A percentile compares a stretch with the other conserved stretches of the same genome.
Evolutionary conservation across 2,797 vertebrate species (phyloP).

Genomic region (Diglossa cyanea): DNA sequence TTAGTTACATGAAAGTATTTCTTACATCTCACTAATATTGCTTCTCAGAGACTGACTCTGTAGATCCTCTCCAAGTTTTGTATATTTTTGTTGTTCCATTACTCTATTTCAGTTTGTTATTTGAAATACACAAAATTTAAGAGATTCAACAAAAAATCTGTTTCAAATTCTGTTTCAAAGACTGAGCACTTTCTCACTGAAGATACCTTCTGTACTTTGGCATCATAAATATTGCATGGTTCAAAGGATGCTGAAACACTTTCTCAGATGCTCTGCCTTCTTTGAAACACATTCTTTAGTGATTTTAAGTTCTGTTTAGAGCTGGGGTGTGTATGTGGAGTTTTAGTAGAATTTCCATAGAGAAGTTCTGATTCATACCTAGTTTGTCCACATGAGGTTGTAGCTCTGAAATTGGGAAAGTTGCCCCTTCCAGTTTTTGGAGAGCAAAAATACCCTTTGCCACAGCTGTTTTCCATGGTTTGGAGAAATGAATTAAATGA

Average conservation of each 20-base stretch:
- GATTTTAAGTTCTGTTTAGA: background rate
- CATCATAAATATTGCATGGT: background rate
- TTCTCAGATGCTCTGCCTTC: background rate
- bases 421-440: background rate
- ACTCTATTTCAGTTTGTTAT: background rate
- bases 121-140: background rate
- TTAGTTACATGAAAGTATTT: background rate
- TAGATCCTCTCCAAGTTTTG: background rate
- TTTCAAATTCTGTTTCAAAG: background rate
- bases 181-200: background rate
- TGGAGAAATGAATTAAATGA: background rate
- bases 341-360: background rate
- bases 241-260: background rate
- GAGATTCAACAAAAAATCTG: accelerated
- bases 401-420: background rate
- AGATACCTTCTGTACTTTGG: background rate
- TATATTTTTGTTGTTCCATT: background rate
- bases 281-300: background rate
- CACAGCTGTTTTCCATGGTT: background rate
- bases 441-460: background rate
- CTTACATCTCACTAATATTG: background rate
- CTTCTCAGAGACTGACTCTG: background rate
- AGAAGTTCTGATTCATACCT: background rate
- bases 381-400: accelerated
- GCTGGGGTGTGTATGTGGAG: accelerated